Evolutionary conservation across 1,140 invertebrate species (phyloP).

Genomic region (Acromyrmex charruanus): DNA sequence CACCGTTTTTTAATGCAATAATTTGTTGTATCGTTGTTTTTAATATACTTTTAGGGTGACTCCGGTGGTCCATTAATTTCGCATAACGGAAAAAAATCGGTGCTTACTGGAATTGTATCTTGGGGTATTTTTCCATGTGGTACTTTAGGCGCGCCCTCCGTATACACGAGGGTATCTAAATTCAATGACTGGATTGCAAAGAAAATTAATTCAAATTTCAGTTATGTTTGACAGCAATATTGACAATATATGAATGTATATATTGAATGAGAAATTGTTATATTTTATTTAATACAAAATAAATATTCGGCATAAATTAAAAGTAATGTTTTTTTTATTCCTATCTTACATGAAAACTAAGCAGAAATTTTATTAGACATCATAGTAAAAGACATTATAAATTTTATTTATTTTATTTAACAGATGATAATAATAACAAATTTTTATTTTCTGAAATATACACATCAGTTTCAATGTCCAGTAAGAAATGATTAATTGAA

Average conservation of each 20-base stretch:
- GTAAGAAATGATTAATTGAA: too few relatives aligned
- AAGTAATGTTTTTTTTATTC: background rate
- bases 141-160: conserved; percentile 88
- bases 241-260: conserved; percentile 6
- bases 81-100: background rate
- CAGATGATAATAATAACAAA: too few relatives aligned
- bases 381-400: too few relatives aligned
- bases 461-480: too few relatives aligned
- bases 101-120: conserved; percentile 88
- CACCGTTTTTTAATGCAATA: background rate
- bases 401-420: too few relatives aligned
- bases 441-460: too few relatives aligned
- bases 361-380: too few relatives aligned
- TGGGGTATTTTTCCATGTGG: conserved; percentile 92
- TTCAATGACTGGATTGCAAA: conserved; percentile 85
- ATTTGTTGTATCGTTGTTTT: conserved; percentile 8
- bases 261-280: background rate
- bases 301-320: conserved; percentile 30
- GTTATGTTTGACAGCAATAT: conserved; percentile 23
- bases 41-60: conserved; percentile 86
- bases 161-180: conserved; percentile 90
- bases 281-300: conserved; percentile 2
- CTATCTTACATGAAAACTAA: background rate
- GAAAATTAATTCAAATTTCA: background rate
- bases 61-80: conserved; percentile 88